Evolutionary conservation across 1,140 invertebrate genomes (phyloP).

Genomic region (Diorhabda carinulata): DNA sequence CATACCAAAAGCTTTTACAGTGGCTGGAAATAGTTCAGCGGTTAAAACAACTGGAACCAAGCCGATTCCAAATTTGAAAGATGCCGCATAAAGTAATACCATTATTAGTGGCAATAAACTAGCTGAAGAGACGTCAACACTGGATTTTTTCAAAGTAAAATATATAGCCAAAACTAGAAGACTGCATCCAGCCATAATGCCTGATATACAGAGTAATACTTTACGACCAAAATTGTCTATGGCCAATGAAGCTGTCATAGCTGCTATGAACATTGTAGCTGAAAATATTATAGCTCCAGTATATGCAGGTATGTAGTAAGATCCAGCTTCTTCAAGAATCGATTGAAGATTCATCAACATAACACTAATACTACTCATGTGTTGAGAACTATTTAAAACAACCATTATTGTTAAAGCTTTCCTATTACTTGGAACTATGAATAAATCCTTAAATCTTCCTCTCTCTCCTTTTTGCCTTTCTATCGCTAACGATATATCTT

Average conservation of each 20-base stretch:
- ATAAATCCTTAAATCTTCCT: slow-evolving; percentile 29
- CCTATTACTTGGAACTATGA: slow-evolving; percentile 30
- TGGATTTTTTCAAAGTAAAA: slow-evolving; percentile 31
- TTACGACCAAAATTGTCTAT: slow-evolving; percentile 49
- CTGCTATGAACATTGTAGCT: slow-evolving; percentile 39
- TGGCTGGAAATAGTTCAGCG: slow-evolving; percentile 61
- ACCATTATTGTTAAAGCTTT: slow-evolving; percentile 41
- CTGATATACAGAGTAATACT: slow-evolving; percentile 43
- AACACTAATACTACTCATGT: slow-evolving; percentile 50
- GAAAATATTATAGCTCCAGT: slow-evolving; percentile 47
- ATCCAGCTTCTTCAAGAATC: slow-evolving; percentile 48
- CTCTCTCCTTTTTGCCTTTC: slow-evolving; percentile 30
- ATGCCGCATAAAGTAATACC: slow-evolving; percentile 25
- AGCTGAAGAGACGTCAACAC: slow-evolving; percentile 7
- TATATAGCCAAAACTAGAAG: slow-evolving; percentile 30
- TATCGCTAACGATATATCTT: slow-evolving; percentile 43
- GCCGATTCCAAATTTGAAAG: slow-evolving; percentile 31
- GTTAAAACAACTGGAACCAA: slow-evolving; percentile 68
- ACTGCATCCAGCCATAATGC: slow-evolving; percentile 23
- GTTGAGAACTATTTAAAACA: slow-evolving; percentile 55
- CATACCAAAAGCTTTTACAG: slow-evolving; percentile 51
- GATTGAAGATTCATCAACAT: slow-evolving; percentile 55
- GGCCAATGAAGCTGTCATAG: slow-evolving; percentile 38
- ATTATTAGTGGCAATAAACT: slow-evolving; percentile 28
- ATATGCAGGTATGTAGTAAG: slow-evolving; percentile 31